Evolutionary conservation across 2,888 invertebrate genomes (phyloP).

Genomic region (Philhelius pedissequus): DNA sequence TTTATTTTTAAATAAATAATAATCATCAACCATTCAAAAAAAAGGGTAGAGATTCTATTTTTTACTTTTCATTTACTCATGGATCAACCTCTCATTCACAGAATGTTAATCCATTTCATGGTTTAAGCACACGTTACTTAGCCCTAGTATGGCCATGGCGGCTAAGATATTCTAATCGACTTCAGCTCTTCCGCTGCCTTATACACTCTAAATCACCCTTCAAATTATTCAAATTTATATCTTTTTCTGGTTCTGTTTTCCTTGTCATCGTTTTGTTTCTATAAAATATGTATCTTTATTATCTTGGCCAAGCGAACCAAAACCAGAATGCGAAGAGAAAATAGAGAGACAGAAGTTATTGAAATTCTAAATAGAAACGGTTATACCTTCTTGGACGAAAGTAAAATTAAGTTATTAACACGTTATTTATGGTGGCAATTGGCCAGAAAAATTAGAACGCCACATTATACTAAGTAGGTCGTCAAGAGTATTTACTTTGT

Average conservation of each 20-base stretch:
- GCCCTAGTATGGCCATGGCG: background rate
- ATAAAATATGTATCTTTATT: background rate
- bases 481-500: conserved; percentile 22
- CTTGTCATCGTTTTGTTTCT: background rate
- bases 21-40: too few species aligned
- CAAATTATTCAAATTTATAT: background rate
- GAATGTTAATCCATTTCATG: background rate
- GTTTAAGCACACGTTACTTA: background rate
- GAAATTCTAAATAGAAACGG: conserved; percentile 13
- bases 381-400: conserved; percentile 48
- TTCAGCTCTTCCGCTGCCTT: background rate
- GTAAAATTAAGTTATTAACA: conserved; percentile 66
- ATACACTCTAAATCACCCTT: background rate
- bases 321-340: background rate
- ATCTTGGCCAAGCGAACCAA: background rate
- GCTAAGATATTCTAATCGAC: background rate
- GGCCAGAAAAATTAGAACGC: conserved; percentile 38
- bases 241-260: background rate
- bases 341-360: background rate
- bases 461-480: conserved; percentile 47
- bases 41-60: background rate
- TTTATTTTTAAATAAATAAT: too few species aligned
- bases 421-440: conserved; percentile 43
- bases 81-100: too few species aligned
- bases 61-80: background rate